phyloP scores from a whole-genome alignment of 2,888 invertebrate genomes.

The Atrina japonica region DNA sequence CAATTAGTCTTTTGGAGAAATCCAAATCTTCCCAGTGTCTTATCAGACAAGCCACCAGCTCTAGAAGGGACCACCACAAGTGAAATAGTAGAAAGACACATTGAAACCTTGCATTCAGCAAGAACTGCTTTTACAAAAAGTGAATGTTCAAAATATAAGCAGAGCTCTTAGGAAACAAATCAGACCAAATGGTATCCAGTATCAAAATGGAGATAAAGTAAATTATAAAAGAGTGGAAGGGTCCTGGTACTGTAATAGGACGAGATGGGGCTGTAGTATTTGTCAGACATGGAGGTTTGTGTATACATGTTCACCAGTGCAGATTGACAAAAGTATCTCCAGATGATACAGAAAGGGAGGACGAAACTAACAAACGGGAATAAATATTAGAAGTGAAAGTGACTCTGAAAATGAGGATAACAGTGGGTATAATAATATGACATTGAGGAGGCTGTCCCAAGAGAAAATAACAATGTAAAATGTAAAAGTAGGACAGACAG shows the following conservation, averaged over 20 bases:
- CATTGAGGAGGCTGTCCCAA: not conserved
- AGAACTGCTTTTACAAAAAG: slow-evolving; percentile 27
- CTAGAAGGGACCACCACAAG: slow-evolving; percentile 29
- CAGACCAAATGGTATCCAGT: slow-evolving; percentile 35
- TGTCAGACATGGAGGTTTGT: slow-evolving; percentile 51
- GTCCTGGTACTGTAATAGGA: slow-evolving; percentile 50
- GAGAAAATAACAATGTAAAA: too few species aligned
- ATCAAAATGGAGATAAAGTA: slow-evolving; percentile 39
- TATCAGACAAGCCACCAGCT: slow-evolving; percentile 31
- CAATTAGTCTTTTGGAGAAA: slow-evolving; percentile 43
- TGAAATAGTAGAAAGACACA: slow-evolving; percentile 26
- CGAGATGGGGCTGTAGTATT: slow-evolving; percentile 53
- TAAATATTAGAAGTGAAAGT: slow-evolving; percentile 1
- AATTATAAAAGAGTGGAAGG: slow-evolving; percentile 46
- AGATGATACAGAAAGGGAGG: slow-evolving; percentile 40
- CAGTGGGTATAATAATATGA: not conserved
- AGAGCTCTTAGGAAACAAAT: slow-evolving; percentile 38
- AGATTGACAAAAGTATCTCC: too few species aligned
- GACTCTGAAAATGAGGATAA: not conserved
- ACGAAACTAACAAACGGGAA: not conserved
- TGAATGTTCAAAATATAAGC: slow-evolving; percentile 43
- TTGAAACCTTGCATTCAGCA: not conserved
- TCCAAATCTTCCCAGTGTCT: slow-evolving; percentile 39
- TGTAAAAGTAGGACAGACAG: slow-evolving; percentile 28
- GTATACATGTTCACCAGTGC: too few species aligned